These are phyloP conservation scores for Crotalus horridus DNA, from an alignment of 2,113 vertebrate genomes.

Conservation along the genomic window DNA sequence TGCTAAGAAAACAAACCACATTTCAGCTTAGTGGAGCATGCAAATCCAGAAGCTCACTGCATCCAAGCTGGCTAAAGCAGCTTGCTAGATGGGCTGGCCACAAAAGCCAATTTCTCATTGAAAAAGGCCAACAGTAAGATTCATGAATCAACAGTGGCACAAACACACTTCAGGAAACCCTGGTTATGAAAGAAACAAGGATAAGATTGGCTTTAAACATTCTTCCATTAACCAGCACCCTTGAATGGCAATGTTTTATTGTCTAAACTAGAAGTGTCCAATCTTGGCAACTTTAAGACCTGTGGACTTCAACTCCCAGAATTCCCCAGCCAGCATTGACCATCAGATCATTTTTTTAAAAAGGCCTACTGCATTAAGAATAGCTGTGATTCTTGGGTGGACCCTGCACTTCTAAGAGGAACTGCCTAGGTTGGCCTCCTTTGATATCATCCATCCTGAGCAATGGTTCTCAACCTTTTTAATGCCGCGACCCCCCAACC, in stretches of 20 bases:
- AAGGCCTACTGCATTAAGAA: neutral
- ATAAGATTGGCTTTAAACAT: neutral
- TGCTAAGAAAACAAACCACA: neutral
- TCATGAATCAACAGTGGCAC: neutral
- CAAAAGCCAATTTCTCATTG: neutral
- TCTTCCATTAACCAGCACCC: neutral
- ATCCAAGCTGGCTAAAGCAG: neutral
- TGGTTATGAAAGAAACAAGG: neutral
- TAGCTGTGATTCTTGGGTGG: neutral
- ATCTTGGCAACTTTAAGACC: neutral
- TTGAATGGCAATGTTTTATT: neutral
- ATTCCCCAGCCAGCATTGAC: neutral
- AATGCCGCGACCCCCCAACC: too few relatives aligned
- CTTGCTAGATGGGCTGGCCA: neutral
- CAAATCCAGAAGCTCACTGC: neutral
- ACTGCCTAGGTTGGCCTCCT: neutral
- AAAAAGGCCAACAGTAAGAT: neutral
- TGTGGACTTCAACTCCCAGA: neutral
- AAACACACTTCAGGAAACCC: neutral
- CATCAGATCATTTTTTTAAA: neutral
- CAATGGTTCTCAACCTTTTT: too few relatives aligned
- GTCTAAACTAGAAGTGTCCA: neutral
- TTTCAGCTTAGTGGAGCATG: neutral
- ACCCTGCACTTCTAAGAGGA: neutral
- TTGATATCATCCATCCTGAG: neutral